These are phyloP conservation scores for Cherax destructor DNA, from an alignment of 1,140 invertebrate genomes.

Conservation along the genomic window DNA sequence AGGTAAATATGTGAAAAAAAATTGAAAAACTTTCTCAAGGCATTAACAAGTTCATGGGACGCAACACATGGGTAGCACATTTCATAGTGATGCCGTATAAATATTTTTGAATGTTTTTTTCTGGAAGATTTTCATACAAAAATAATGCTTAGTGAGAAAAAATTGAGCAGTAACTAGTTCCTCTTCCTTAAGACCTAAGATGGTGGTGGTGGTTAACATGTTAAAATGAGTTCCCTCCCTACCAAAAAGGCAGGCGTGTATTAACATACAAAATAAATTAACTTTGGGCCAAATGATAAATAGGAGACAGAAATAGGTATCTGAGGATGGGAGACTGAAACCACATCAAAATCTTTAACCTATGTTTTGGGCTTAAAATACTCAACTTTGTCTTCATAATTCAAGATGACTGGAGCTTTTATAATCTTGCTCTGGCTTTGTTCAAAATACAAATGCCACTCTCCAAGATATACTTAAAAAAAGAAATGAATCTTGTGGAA, in stretches of 20 bases:
- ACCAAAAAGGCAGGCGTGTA: not conserved
- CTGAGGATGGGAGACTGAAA: too few species aligned
- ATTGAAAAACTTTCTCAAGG: too few species aligned
- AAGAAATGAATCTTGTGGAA: too few species aligned
- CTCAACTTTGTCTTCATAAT: too few species aligned
- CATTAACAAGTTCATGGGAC: not conserved
- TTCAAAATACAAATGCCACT: too few species aligned
- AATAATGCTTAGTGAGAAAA: constrained; percentile 11
- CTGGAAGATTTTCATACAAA: not conserved
- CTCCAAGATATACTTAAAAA: too few species aligned
- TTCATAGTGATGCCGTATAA: not conserved
- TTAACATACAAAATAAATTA: not conserved
- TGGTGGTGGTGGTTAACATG: constrained; percentile 3
- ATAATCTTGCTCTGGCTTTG: too few species aligned
- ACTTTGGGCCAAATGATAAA: not conserved
- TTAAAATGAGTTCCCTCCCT: not conserved
- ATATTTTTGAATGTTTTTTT: not conserved
- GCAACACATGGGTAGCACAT: constrained; percentile 1
- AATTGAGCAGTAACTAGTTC: not conserved
- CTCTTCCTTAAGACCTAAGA: not conserved
- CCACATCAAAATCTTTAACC: too few species aligned
- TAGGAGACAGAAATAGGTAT: not conserved
- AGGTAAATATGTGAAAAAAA: too few species aligned
- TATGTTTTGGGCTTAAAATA: too few species aligned
- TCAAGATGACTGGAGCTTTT: too few species aligned